phyloP scores from a whole-genome alignment of 1,140 invertebrate species.

The Protaetia brevitarsis region DNA sequence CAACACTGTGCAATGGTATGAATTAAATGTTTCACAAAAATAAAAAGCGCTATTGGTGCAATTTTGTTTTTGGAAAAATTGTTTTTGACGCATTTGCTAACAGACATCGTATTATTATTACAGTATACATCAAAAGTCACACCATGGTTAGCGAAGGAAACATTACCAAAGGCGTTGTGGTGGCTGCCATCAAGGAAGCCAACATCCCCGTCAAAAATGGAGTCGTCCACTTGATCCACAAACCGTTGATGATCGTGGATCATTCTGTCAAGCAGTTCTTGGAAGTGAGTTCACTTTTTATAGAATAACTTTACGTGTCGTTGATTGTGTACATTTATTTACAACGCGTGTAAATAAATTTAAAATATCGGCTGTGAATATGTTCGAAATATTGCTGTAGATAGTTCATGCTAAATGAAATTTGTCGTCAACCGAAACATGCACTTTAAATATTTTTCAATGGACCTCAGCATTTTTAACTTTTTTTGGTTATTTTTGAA shows the following conservation, averaged over 20 bases:
- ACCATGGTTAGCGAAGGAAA: slow-evolving; percentile 73
- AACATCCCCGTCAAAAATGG: slow-evolving; percentile 92
- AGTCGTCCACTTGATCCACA: slow-evolving; percentile 86
- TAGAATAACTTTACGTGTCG: not conserved
- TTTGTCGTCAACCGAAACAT: not conserved
- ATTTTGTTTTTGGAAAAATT: too few species aligned
- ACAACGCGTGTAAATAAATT: too few species aligned
- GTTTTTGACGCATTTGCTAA: too few species aligned
- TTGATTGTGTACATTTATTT: not conserved
- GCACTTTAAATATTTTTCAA: not conserved
- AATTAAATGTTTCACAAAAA: too few species aligned
- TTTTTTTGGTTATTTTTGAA: too few species aligned
- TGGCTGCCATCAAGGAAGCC: slow-evolving; percentile 82
- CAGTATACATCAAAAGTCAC: slow-evolving; percentile 86
- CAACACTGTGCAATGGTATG: too few species aligned
- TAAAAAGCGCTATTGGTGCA: too few species aligned
- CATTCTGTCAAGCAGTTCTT: slow-evolving; percentile 79
- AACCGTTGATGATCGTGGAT: slow-evolving; percentile 86
- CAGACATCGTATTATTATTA: slow-evolving; percentile 29
- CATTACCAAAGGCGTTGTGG: slow-evolving; percentile 75
- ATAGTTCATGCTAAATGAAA: not conserved
- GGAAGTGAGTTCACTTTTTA: slow-evolving; percentile 61
- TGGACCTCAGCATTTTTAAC: not conserved
- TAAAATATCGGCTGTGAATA: too few species aligned
- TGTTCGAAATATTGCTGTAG: too few species aligned